Evolutionary conservation across 2,888 invertebrate genomes (phyloP), one percentile per base, ranked within the genome.

Genomic region (Campoplex nolae): DNA sequence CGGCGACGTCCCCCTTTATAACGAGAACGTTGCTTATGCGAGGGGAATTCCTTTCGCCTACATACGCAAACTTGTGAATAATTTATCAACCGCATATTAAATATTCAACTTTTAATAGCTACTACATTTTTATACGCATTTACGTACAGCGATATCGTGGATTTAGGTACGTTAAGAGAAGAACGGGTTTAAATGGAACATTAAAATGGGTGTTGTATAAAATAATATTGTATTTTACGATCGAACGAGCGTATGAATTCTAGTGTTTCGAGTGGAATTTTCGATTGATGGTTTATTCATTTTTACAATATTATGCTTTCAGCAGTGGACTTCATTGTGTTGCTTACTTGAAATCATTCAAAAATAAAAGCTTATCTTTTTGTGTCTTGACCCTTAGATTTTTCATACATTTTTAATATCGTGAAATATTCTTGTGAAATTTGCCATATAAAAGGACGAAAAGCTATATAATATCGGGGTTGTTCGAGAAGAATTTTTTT

Each of bases 61-160:
- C 16, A 62, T 62, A 73, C 51, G 71, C 35, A 74, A 56, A 78
- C 71, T 67, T 67, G 67, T 84, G 83, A 84, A 84, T 84, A 48
- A 84, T 84, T 84, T 73, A 73, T 62, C 62, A 73, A 73, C 62
- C 23, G 23, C 23, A 79, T 71, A 65, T n/a, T 62, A 62, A 62
- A 62, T 62, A 62, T 32, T 62, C 16, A 11, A 28, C 28, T 13
- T 58, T 58, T 28, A 58, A 58, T 58, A 62, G 62, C 62, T 32
- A 6, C 62, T 62, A 32, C 16, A 62, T 62, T 32, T 62, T 16
- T 62, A 56, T 56, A 6, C 6, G 13, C 32, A 32, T 62, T 32
- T 62, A 32, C 62, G 16, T 62, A 58, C 32, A 28, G 16, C 62
- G 6, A 13, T 23, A 23, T 23, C 32, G 7, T 16, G 16, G 6